Percentiles rank a stretch among this genome's conserved stretches.
These are phyloP conservation scores for Heliconius ismenius DNA, from an alignment of 2,888 invertebrate genomes.

Conservation along the genomic window DNA sequence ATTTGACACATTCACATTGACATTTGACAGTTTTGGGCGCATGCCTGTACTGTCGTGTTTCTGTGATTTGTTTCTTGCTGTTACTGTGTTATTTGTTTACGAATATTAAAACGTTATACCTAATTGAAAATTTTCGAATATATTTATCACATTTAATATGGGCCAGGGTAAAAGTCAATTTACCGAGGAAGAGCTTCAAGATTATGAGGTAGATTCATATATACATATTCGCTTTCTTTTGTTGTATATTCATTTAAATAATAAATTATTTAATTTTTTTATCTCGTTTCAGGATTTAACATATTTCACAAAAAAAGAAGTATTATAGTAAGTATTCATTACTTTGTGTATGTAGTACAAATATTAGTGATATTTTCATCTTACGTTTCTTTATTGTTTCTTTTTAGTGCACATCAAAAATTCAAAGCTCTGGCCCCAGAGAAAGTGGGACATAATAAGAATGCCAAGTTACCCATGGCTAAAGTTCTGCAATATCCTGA, in stretches of 20 bases:
- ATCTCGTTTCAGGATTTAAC: constrained; percentile 89
- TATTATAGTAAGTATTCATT: constrained; percentile 87
- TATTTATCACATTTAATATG: constrained; percentile 71
- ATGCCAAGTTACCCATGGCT: constrained; percentile 91
- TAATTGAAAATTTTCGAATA: neutral
- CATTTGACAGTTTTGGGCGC: constrained; percentile 13
- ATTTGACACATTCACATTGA: neutral
- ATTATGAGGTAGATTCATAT: constrained; percentile 89
- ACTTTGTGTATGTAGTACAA: neutral
- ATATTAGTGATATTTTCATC: neutral
- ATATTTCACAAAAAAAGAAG: constrained; percentile 96
- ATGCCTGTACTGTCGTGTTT: neutral
- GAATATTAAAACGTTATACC: neutral
- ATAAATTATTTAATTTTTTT: neutral
- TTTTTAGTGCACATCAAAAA: constrained; percentile 90
- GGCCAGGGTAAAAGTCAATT: constrained; percentile 92
- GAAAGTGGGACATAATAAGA: constrained; percentile 93
- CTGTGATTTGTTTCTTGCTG: neutral
- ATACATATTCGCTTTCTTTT: neutral
- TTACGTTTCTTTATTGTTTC: neutral
- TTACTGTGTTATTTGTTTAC: constrained; percentile 20
- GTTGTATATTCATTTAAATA: neutral
- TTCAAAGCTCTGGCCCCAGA: constrained; percentile 94
- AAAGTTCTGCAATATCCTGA: constrained; percentile 94
- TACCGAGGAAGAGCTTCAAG: constrained; percentile 93